These are phyloP conservation scores for Oreortyx pictus DNA, from an alignment of 2,797 vertebrate species.

Conservation along the genomic window DNA sequence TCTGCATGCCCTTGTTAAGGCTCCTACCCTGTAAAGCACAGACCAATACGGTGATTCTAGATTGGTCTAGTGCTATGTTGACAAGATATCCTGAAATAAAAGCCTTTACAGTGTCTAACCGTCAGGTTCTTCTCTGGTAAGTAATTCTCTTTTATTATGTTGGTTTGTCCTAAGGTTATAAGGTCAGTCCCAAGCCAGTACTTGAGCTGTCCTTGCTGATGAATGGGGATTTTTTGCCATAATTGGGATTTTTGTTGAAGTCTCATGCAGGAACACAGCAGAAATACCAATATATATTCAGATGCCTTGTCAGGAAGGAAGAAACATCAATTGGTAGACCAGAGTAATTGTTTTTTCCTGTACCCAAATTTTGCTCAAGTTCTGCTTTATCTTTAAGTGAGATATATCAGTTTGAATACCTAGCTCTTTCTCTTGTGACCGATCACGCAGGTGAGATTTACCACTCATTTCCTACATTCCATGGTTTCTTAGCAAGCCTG, in stretches of 20 bases:
- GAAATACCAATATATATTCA: background rate
- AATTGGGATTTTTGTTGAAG: background rate
- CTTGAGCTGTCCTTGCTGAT: background rate
- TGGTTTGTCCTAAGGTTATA: background rate
- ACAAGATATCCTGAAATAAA: background rate
- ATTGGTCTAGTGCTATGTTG: background rate
- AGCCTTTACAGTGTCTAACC: rapidly evolving
- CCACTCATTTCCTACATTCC: background rate
- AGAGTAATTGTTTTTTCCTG: background rate
- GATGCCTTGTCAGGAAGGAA: background rate
- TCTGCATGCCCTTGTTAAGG: background rate
- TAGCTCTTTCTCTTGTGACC: background rate
- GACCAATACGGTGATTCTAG: background rate
- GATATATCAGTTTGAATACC: background rate
- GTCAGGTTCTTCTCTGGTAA: background rate
- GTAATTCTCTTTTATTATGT: background rate
- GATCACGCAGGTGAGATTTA: background rate
- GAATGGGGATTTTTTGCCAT: background rate
- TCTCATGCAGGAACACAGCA: background rate
- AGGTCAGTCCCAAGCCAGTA: background rate
- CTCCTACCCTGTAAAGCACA: too few species aligned
- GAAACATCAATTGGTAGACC: background rate
- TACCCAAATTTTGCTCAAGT: background rate
- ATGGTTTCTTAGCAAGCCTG: background rate
- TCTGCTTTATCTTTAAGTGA: background rate